A percentile compares a stretch with the other conserved stretches of the same genome.
These are phyloP conservation scores for Caenorhabditis sinica DNA, from an alignment of 2,888 invertebrate genomes.

Conservation along the genomic window DNA sequence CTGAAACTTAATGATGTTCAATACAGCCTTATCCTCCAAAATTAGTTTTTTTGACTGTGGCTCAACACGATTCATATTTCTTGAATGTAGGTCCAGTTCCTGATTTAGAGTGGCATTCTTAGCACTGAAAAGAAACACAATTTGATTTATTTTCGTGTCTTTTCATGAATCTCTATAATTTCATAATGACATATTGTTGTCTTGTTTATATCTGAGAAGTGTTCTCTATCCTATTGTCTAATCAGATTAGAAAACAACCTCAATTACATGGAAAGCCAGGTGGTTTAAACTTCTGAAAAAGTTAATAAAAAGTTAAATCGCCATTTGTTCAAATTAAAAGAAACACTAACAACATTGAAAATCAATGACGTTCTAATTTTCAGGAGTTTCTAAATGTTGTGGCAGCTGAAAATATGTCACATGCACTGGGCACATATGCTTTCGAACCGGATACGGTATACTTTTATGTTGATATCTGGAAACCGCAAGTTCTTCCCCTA, in stretches of 20 bases:
- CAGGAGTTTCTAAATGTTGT: constrained; percentile 45
- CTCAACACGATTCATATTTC: too few relatives aligned
- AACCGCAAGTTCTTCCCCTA: constrained; percentile 39
- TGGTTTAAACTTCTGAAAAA: not conserved
- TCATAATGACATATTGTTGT: not conserved
- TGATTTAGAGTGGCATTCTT: not conserved
- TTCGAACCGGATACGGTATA: constrained; percentile 29
- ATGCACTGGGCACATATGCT: constrained; percentile 40
- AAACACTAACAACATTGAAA: constrained; percentile 9
- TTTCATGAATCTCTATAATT: not conserved
- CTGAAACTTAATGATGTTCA: not conserved
- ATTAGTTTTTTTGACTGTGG: not conserved
- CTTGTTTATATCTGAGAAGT: too few relatives aligned
- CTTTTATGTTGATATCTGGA: constrained; percentile 47
- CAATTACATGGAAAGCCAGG: not conserved
- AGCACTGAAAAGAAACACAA: not conserved
- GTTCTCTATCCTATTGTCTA: not conserved
- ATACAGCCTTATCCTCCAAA: too few relatives aligned
- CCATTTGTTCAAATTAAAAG: not conserved
- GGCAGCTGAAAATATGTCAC: constrained; percentile 41
- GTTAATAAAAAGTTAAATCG: not conserved
- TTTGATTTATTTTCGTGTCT: not conserved
- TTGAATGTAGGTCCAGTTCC: not conserved
- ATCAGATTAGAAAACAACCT: not conserved
- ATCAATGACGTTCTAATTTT: not conserved